These are phyloP conservation scores for Allobates femoralis DNA, from an alignment of 2,797 vertebrate species.

Conservation along the genomic window DNA sequence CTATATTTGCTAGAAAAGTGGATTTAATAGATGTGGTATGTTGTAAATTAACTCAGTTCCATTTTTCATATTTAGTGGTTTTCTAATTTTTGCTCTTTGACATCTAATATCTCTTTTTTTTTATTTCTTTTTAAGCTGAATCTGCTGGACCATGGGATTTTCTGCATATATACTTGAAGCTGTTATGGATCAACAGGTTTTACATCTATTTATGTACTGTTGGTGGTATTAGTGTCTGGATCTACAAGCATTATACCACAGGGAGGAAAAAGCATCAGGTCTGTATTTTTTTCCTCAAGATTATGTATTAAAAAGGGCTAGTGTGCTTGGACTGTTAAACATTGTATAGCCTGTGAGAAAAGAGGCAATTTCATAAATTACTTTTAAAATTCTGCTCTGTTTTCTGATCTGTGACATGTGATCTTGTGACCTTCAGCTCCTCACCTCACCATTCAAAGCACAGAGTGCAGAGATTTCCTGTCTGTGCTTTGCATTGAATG, in stretches of 20 bases:
- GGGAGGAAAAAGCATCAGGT: slow-evolving; percentile 64
- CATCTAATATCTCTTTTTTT: background rate
- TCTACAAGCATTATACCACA: slow-evolving; percentile 76
- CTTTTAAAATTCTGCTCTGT: too few relatives aligned
- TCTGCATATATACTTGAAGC: slow-evolving; percentile 70
- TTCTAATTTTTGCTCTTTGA: background rate
- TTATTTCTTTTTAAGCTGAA: slow-evolving; percentile 58
- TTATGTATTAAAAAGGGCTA: background rate
- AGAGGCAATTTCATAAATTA: too few relatives aligned
- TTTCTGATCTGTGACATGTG: too few relatives aligned
- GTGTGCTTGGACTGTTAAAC: too few relatives aligned
- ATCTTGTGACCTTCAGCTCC: too few relatives aligned
- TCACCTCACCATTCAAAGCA: too few relatives aligned
- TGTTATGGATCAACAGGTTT: slow-evolving; percentile 84
- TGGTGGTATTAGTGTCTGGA: slow-evolving; percentile 82
- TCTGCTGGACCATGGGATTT: slow-evolving; percentile 69
- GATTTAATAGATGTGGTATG: too few relatives aligned
- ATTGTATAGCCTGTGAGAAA: too few relatives aligned
- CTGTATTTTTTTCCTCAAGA: background rate
- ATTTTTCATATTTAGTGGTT: background rate
- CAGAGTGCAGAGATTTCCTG: too few relatives aligned
- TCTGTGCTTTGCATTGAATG: too few relatives aligned
- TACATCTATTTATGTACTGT: slow-evolving; percentile 85
- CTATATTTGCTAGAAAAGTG: too few relatives aligned
- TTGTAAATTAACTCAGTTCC: background rate